Evolutionary conservation across 2,888 invertebrate genomes (phyloP), one percentile per base, ranked within the genome.

Genomic region (Petrolisthes cinctipes): DNA sequence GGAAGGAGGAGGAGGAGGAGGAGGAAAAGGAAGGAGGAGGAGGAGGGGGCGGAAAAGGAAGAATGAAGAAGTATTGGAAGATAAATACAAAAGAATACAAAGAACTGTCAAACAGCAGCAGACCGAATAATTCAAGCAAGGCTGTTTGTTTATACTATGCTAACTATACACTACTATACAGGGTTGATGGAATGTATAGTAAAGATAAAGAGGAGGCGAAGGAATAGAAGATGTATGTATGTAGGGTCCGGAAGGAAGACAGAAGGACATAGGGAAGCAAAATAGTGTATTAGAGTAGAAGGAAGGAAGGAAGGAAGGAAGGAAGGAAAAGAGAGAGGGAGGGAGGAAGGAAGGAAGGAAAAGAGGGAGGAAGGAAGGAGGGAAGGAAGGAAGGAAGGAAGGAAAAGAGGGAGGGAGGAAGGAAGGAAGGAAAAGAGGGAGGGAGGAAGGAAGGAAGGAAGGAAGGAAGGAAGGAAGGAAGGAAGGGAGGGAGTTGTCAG

Each of bases 351-450:
- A 61, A 61, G 61, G 61, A 6, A 61, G 6, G 61, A 61, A 61
- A 61, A 61, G 61, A 14, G 61, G 61, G 61, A 6, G 61, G 61
- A 61, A 61, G 6, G 61, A 61, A 61, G 14, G 61, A 61, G 14
- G 61, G 61, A 14, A 61, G 61, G 14, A 61, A 14, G 61, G 6
- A 9, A 14, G 14, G 61, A 14, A 61, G 61, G 7, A 61, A 61
- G 61, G 61, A 61, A 61, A 14, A 61, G 14, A 61, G 61, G 61
- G 6, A 61, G 61, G 17, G 4, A 61, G 61, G 17, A 17, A 61
- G 61, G 17, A 17, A 80, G 56, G 53, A 54, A 80, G 80, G 54
- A 54, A 80, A 54, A 80, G 56, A 80, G 80, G 54, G 4, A 76
- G 20, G 14, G 1, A 23, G 9, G 5, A 4, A 76, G 4, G 37